These are phyloP conservation scores for Leucopternis melanops DNA, from an alignment of 2,113 vertebrate species.

Conservation along the genomic window DNA sequence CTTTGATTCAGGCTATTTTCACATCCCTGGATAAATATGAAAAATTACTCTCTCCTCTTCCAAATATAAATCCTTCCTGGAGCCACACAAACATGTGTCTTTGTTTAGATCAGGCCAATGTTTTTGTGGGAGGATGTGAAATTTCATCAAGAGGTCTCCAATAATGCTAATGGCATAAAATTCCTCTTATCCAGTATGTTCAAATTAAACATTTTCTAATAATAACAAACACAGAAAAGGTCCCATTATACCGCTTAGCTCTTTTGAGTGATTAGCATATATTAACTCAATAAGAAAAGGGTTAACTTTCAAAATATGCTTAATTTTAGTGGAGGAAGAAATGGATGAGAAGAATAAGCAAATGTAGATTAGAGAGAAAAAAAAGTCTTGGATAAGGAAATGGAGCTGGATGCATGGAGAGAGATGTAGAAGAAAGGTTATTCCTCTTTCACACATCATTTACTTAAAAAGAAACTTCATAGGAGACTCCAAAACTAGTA, in stretches of 20 bases:
- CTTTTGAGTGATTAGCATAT: background rate
- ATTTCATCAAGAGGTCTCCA: background rate
- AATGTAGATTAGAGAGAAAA: background rate
- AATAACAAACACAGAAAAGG: background rate
- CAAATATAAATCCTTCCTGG: background rate
- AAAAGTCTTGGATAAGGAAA: background rate
- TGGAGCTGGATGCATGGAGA: background rate
- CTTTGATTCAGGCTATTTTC: background rate
- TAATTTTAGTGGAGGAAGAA: background rate
- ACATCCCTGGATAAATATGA: background rate
- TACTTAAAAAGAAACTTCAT: background rate
- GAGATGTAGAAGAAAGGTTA: background rate
- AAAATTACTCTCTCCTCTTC: background rate
- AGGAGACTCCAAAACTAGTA: background rate
- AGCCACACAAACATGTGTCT: background rate
- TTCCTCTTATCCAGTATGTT: background rate
- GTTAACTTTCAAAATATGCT: background rate
- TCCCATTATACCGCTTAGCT: background rate
- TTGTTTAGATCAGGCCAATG: background rate
- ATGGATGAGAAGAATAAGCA: background rate
- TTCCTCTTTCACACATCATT: background rate
- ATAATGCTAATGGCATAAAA: background rate
- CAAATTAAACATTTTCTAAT: background rate
- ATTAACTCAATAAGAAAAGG: background rate
- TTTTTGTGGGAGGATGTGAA: background rate